phyloP scores from a whole-genome alignment of 2,888 invertebrate species.

The Drosophila paranaensis region DNA sequence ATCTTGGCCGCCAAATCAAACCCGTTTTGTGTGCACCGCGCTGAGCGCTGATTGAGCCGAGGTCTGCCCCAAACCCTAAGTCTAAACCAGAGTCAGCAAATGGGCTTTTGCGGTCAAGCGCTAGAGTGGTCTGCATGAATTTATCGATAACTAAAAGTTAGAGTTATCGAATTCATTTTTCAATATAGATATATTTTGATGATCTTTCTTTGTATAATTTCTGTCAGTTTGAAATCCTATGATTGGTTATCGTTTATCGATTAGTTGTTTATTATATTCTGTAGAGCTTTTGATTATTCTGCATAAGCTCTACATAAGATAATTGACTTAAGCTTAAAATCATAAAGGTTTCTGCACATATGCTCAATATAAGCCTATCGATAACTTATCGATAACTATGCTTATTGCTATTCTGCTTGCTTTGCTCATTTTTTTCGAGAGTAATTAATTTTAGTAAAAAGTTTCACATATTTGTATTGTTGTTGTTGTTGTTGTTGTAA shows the following conservation, averaged over 20 bases:
- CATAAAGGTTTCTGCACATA: background rate
- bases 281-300: too few species aligned
- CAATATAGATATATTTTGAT: too few species aligned
- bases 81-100: slow-evolving; percentile 28
- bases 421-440: background rate
- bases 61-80: background rate
- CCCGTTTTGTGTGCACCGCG: slow-evolving; percentile 50
- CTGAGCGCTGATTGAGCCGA: slow-evolving; percentile 7
- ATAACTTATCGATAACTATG: background rate
- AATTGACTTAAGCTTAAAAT: background rate
- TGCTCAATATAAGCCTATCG: background rate
- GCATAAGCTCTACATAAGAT: background rate
- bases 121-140: background rate
- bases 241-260: too few species aligned
- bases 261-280: too few species aligned
- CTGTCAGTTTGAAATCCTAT: background rate
- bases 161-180: background rate
- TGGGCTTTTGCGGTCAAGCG: slow-evolving; percentile 66
- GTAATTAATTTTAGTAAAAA: background rate
- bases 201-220: too few species aligned
- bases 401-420: accelerated
- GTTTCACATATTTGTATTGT: background rate
- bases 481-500: background rate
- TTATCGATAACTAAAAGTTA: slow-evolving; percentile 14
- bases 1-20: slow-evolving; percentile 58